phyloP scores from a whole-genome alignment of 2,888 invertebrate species.

The Phortica okadai region DNA sequence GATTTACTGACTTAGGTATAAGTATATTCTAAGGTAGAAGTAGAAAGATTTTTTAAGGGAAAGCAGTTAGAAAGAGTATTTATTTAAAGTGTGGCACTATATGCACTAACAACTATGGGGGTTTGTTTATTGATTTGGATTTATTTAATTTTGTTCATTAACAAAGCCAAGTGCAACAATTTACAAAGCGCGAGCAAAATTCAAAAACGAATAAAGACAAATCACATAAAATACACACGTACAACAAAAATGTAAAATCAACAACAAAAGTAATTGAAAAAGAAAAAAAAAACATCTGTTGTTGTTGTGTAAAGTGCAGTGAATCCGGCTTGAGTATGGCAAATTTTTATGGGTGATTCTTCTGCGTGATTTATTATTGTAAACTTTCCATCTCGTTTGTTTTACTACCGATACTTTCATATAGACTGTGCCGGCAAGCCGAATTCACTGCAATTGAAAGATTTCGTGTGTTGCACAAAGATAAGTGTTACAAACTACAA shows the following conservation, averaged over 20 bases:
- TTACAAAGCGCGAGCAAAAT: constrained; percentile 9
- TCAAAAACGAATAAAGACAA: not conserved
- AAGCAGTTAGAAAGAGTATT: constrained; percentile 7
- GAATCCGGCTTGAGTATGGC: too few relatives aligned
- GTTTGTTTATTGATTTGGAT: not conserved
- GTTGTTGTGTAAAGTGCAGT: too few relatives aligned
- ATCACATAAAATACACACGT: not conserved
- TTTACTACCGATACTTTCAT: too few relatives aligned
- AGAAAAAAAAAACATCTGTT: not conserved
- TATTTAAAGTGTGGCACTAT: not conserved
- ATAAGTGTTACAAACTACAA: not conserved
- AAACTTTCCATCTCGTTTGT: too few relatives aligned
- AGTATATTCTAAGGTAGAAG: constrained; percentile 19
- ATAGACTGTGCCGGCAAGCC: too few relatives aligned
- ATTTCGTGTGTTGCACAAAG: not conserved
- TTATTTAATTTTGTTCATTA: not conserved
- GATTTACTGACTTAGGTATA: constrained; percentile 51
- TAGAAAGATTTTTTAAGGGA: constrained; percentile 4
- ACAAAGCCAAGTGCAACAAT: constrained; percentile 6
- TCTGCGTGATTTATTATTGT: too few relatives aligned
- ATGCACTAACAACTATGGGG: not conserved
- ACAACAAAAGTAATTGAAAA: not conserved
- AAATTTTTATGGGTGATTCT: too few relatives aligned
- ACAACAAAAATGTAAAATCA: not conserved
- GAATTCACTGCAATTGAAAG: not conserved